Conservation (phyloP, 64 coral and sea anemone species). For the Pachyseris speciosa region DNA sequence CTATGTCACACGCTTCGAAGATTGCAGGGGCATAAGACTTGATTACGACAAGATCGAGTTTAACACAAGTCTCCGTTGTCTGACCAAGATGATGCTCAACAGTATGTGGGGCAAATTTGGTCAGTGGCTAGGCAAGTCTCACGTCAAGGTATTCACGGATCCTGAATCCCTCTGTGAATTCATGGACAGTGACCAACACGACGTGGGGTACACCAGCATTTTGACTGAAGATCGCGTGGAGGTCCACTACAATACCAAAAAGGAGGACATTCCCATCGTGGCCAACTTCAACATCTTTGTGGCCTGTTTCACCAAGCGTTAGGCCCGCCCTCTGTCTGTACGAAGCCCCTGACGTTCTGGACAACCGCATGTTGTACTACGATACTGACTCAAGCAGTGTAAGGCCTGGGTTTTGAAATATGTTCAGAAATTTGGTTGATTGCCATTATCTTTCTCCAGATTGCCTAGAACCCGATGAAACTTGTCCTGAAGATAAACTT, state of each 20-base stretch:
- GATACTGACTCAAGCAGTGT: neutral
- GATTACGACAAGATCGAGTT: neutral
- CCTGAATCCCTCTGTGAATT: neutral
- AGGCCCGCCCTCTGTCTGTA: neutral
- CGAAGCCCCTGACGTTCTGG: neutral
- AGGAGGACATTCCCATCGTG: neutral
- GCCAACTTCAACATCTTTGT: neutral
- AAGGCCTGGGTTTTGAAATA: no score
- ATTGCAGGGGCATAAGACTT: neutral
- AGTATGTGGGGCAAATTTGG: slow-evolving; percentile 54
- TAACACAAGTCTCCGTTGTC: neutral
- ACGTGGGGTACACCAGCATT: neutral
- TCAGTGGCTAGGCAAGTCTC: neutral
- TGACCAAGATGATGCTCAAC: slow-evolving; percentile 39
- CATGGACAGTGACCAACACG: neutral
- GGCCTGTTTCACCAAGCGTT: neutral
- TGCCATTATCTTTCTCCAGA: no score
- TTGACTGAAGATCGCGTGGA: neutral
- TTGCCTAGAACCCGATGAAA: no score
- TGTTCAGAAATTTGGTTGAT: no score
- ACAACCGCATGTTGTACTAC: neutral
- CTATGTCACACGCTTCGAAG: neutral
- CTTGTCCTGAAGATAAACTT: no score
- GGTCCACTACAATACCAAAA: neutral
- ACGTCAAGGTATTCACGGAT: neutral